Base-by-base conservation (phyloP, 2,797 vertebrate species). In the Typhlichthys eigenmanni region DNA sequence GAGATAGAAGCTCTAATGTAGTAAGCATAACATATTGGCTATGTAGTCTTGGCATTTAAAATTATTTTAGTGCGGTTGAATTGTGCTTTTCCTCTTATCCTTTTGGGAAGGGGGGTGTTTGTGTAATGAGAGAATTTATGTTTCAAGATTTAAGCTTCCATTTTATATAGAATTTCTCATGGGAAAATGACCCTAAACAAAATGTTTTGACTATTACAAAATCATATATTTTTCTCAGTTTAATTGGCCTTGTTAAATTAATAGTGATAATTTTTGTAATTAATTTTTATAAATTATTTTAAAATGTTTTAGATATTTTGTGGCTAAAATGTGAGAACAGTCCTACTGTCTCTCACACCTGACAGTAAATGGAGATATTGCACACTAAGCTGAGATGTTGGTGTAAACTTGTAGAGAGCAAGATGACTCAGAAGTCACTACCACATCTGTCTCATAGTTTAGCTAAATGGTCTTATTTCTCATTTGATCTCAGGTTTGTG, bases 381-480 rank as follows among this genome's bases (percentile, higher is more conserved):
- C 63, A 17, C 63, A 45, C 14, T 58, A 49, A 51, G 63, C 47
- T 50, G 54, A 64, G 59, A 62, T 55, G 47, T 12, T 45, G 48
- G 66, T 62, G 50, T 66, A 45, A 59, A 68, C 62, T 47, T 70
- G 78, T 62, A 45, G 45, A 63, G 68, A 59, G 50, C 7, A 49
- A 59, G 47, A 66, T 79, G 72, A 74, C 63, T 75, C 46, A 17
- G 58, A 64, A 24, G 64, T 74, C 74, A 60, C 58, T 66, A 38
- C 51, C 17, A 5, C 19, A 58, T 64, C 61, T 71, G 38, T 72
- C 58, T 49, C 12, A 49, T 72, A 66, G 67, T 72, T 54, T 66
- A 55, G 49, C 63, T 56, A 76, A 71, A 66, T 55, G 1, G 16
- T 3, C 69, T 71, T 64, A 56, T 56, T 59, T 58, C 50, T n/a